Conservation (phyloP, 1,140 invertebrate genomes). For the Aphaenogaster floridana region DNA sequence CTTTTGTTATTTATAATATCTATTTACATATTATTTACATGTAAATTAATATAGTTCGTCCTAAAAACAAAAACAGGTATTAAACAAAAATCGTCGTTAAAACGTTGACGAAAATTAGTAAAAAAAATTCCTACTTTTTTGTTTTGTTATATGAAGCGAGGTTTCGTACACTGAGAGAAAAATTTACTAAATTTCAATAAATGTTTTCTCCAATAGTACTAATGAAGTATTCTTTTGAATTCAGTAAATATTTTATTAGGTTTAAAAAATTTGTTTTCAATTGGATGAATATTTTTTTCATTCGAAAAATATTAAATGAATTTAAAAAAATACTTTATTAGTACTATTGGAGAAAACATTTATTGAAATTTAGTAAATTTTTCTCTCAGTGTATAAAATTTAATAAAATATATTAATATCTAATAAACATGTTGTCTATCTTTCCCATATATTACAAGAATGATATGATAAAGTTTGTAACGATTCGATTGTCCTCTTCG, state of each 20-base stretch:
- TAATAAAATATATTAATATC: background rate
- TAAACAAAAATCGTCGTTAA: background rate
- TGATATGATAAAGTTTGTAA: background rate
- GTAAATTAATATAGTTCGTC: slow-evolving; percentile 1
- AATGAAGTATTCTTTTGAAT: too few species aligned
- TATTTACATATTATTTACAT: slow-evolving; percentile 40
- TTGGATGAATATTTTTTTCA: too few species aligned
- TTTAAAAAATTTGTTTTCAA: too few species aligned
- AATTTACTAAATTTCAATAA: too few species aligned
- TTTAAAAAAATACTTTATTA: too few species aligned
- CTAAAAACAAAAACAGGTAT: background rate
- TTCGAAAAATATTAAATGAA: too few species aligned
- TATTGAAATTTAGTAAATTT: too few species aligned
- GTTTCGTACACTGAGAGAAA: too few species aligned
- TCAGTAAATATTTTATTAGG: too few species aligned
- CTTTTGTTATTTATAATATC: slow-evolving; percentile 25
- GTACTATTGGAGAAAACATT: too few species aligned
- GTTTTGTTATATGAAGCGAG: background rate
- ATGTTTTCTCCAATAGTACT: too few species aligned
- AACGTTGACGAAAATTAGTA: background rate
- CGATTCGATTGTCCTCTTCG: background rate
- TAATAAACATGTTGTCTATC: background rate
- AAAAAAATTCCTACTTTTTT: background rate
- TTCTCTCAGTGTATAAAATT: background rate
- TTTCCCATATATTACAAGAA: background rate